Evolutionary conservation across 2,888 invertebrate species (phyloP), one percentile per base, ranked within the genome.

Genomic region (Camptogramma bilineatum): DNA sequence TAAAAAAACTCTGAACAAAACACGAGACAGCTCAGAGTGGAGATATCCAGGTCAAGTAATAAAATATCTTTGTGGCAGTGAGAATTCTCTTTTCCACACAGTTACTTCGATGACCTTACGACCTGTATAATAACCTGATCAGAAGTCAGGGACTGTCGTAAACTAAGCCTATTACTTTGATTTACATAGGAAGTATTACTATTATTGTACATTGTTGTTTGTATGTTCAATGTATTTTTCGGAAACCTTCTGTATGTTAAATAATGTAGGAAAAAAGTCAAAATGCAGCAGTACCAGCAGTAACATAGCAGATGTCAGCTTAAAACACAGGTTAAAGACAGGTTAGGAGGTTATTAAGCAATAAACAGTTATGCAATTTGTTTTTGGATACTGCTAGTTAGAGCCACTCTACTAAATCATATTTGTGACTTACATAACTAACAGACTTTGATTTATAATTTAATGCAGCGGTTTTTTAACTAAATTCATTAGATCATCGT

Each of bases 281-380:
- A 39, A 13, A 39, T 13, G 13, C 13, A 13, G 0, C 13, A 39
- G n/a, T n/a, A 39, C 34, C 10, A 39, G 10, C 13, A 39, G 34
- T 13, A 10, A 39, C 34, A 13, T 13, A 13, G 34, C 34, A 13
- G 10, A 10, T 28, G 21, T 21, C 21, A 21, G 4, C 7, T 39
- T 39, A 10, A 13, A 39, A 13, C 34, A 2, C 34, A 39, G 34
- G 34, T 39, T 39, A 13, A 39, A 0, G 34, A 39, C 13, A 2
- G 34, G 34, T 39, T 39, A 39, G 10, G 54, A 21, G 17, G 24
- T 21, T 16, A 24, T 16, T 16, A 28, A 53, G 24, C 50, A 16
- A 24, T 16, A 28, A 16, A 46, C 13, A 54, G 17, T 54, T 54
- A 54, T 31, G 46, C 54, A 54, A 54, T 53, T 44, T 53, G 44